A percentile compares a stretch with the other conserved stretches of the same genome.
phyloP scores from a whole-genome alignment of 92 coral and sea anemone species.

The Zoanthus gigantus region DNA sequence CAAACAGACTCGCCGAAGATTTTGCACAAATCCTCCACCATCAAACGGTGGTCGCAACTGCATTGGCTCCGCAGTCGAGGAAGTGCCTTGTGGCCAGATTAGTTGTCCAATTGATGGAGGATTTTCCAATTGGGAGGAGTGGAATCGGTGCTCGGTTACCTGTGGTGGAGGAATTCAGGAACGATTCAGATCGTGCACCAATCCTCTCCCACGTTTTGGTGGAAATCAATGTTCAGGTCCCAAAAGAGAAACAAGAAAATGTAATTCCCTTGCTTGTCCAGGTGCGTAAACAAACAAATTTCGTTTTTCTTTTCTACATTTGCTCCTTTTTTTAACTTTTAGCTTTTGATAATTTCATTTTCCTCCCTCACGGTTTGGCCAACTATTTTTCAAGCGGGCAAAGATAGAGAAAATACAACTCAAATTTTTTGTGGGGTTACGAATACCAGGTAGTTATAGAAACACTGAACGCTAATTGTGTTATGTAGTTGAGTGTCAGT shows the following conservation, averaged over 20 bases:
- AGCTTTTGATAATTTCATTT: too few relatives aligned
- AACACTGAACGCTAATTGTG: too few relatives aligned
- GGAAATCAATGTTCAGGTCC: not conserved
- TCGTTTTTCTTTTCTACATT: too few relatives aligned
- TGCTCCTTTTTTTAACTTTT: too few relatives aligned
- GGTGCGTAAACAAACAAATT: not conserved
- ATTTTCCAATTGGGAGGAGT: not conserved
- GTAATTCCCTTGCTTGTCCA: slow-evolving; percentile 6
- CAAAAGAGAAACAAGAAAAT: not conserved
- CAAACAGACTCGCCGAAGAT: not conserved
- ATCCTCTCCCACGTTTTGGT: not conserved
- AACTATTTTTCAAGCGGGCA: too few relatives aligned
- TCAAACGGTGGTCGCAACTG: slow-evolving; percentile 4
- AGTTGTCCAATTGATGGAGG: not conserved
- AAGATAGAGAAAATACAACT: too few relatives aligned
- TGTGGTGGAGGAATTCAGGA: slow-evolving; percentile 3
- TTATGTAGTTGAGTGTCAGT: too few relatives aligned
- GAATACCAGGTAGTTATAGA: too few relatives aligned
- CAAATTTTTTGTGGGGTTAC: too few relatives aligned
- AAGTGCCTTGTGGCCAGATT: not conserved
- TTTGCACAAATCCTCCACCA: slow-evolving; percentile 20
- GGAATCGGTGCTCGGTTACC: not conserved
- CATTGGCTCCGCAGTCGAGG: not conserved
- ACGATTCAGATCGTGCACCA: slow-evolving; percentile 22
- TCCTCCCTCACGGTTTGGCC: too few relatives aligned